phyloP scores from a whole-genome alignment of 2,888 invertebrate genomes.

The Drosophila nr. perissopoda region DNA sequence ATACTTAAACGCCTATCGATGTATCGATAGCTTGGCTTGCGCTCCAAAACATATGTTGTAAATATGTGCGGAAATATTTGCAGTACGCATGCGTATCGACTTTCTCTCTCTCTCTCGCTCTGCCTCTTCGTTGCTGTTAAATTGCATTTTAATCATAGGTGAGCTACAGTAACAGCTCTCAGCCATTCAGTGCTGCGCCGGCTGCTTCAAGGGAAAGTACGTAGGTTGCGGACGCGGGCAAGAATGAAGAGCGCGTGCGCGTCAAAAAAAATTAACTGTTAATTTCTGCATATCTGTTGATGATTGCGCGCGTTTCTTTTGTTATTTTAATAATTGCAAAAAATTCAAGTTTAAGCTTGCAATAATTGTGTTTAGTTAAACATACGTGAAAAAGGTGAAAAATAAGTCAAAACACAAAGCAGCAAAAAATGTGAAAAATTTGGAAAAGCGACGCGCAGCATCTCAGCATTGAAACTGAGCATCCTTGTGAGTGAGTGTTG shows the following conservation, averaged over 20 bases:
- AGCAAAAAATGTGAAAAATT: slow-evolving; percentile 37
- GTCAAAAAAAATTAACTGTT: slow-evolving; percentile 14
- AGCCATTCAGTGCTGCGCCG: slow-evolving; percentile 51
- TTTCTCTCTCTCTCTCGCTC: slow-evolving; percentile 6
- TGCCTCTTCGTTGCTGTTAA: background rate
- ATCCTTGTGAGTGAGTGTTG: slow-evolving; percentile 60
- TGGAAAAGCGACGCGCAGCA: slow-evolving; percentile 52
- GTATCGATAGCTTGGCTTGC: slow-evolving; percentile 28
- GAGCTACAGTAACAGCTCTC: slow-evolving; percentile 23
- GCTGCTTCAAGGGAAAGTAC: slow-evolving; percentile 44
- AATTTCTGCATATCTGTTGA: slow-evolving; percentile 19
- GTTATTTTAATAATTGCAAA: slow-evolving; percentile 15
- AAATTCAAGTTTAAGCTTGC: background rate
- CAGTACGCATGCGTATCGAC: slow-evolving; percentile 46
- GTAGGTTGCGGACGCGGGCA: background rate
- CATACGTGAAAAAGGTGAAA: background rate
- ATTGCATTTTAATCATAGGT: slow-evolving; percentile 30
- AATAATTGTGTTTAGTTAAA: slow-evolving; percentile 14
- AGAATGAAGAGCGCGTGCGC: slow-evolving; percentile 36
- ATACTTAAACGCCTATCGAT: slow-evolving; percentile 18
- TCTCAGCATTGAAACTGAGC: slow-evolving; percentile 53
- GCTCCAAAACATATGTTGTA: slow-evolving; percentile 8
- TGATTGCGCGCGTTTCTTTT: slow-evolving; percentile 24
- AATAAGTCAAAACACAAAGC: slow-evolving; percentile 6
- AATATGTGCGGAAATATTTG: background rate